Evolutionary conservation across 2,888 invertebrate species (phyloP).

Genomic region (Lottia gigantea): DNA sequence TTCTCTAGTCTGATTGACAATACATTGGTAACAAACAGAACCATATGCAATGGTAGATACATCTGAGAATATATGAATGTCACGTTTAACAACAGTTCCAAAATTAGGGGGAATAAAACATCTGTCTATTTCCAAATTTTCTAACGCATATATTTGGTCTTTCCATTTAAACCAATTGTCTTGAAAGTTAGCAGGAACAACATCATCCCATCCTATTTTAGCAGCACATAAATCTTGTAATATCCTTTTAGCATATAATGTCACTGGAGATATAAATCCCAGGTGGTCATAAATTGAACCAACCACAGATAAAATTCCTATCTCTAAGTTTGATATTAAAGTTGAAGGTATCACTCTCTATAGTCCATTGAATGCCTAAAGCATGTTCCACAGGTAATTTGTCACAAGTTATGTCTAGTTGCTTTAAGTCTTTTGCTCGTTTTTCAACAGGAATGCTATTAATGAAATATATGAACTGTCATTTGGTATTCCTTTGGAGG

Average conservation of each 20-base stretch:
- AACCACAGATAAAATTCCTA: constrained; percentile 13
- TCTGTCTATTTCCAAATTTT: constrained; percentile 15
- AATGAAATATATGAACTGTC: constrained; percentile 12
- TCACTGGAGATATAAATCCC: constrained; percentile 18
- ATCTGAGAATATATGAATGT: constrained; percentile 20
- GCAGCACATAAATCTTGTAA: not conserved
- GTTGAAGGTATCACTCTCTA: too few relatives aligned
- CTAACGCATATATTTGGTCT: not conserved
- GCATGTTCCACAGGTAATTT: constrained; percentile 16
- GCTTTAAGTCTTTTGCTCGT: constrained; percentile 4
- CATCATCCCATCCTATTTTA: constrained; percentile 15
- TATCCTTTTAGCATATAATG: constrained; percentile 12
- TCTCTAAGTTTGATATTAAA: too few relatives aligned
- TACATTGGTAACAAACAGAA: constrained; percentile 14
- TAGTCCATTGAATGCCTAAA: constrained; percentile 7
- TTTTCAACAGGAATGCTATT: constrained; percentile 8
- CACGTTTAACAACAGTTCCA: not conserved
- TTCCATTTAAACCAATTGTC: constrained; percentile 12
- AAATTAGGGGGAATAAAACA: not conserved
- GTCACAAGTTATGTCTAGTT: constrained; percentile 8
- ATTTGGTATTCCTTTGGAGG: not conserved
- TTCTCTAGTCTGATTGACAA: not conserved
- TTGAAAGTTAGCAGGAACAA: constrained; percentile 2
- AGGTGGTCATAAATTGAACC: constrained; percentile 11
- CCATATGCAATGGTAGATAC: constrained; percentile 17